Evolutionary conservation across 2,888 invertebrate genomes (phyloP), one percentile per base, ranked within the genome.

Genomic region (Cryptocheilus praepositus): DNA sequence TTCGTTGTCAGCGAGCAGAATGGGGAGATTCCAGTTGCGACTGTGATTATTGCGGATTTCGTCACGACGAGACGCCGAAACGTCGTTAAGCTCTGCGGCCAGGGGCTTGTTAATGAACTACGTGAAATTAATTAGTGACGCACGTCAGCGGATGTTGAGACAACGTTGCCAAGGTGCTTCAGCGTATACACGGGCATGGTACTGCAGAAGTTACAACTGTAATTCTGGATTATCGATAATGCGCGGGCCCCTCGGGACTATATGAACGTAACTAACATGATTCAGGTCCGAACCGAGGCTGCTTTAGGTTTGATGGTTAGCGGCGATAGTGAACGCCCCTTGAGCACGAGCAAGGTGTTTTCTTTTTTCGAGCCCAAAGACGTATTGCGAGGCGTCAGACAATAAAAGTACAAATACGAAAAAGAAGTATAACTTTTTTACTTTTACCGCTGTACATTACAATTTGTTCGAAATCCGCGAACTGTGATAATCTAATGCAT

Each of bases 201-300:
- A 72, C 59, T 36, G 19, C 61, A 60, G 64, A 71, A 71, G 74
- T 78, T 79, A 70, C 74, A 74, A 67, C 70, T 73, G 69, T 71
- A 74, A 81, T 81, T 77, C 71, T 56, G 66, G 74, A 80, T 82
- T 77, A 80, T 80, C 83, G 80, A 82, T 79, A 80, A 82, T 77
- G 68, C 71, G 61, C 21, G 16, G 67, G 61, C 68, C 64, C 70
- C 76, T 59, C 54, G 36, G 70, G 74, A 63, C 60, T 65, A 43
- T 54, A 25, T 28, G 58, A 46, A 67, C 59, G 58, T 63, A 70
- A 74, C 78, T 65, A 54, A 63, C 63, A 53, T 65, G 70, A 70
- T 71, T 78, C 64, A 57, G 63, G 63, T 61, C 59, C 58, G 28
- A 18, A 66, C 8, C 49, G 5, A 4, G 11, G 3, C 43, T 52